Evolutionary conservation across 2,888 invertebrate genomes (phyloP), one percentile per base, ranked within the genome.

Genomic region (Sialis lutaria): DNA sequence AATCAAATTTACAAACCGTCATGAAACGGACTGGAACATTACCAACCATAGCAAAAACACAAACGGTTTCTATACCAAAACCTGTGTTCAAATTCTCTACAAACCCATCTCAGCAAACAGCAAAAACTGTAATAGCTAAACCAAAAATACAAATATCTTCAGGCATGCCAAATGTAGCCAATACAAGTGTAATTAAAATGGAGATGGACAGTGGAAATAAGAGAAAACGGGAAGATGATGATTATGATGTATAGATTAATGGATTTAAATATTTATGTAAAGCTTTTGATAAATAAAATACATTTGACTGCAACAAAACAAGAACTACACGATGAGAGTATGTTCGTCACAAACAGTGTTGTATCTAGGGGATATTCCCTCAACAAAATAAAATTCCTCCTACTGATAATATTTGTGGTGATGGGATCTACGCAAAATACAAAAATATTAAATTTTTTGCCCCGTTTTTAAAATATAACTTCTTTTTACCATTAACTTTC

Each of bases 51-150:
- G 65, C 77, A 0, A 68, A 76, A 49, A 68, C 77, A 3, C 85
- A 84, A 58, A 71, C 79, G 1, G 77, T 77, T 48, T 74, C 77
- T 22, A 75, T 82, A 53, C 82, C 86, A 1, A 86, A 86, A 58
- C 82, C 86, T 32, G 75, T 84, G 5, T 75, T 84, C 43, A 88
- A 87, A 62, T 79, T 81, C 51, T 63, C 67, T 49, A 73, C 73
- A 41, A 73, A 22, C 22, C 22, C 75, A 7, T 52, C 55, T 37
- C 59, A 57, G 34, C 58, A 57, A 44, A 64, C 64, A 53, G 61
- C 63, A 1, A 57, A 57, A 44, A 64, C 64, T 52, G 61, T 63
- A 1, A 55, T 62, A 37, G 49, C 62, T 8, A 65, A 65, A 53
- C 64, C 65, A 5, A 65, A 65, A 56, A 64, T 65, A 49, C 64